phyloP scores from a whole-genome alignment of 2,113 vertebrate species.

The Callaeas wilsoni region DNA sequence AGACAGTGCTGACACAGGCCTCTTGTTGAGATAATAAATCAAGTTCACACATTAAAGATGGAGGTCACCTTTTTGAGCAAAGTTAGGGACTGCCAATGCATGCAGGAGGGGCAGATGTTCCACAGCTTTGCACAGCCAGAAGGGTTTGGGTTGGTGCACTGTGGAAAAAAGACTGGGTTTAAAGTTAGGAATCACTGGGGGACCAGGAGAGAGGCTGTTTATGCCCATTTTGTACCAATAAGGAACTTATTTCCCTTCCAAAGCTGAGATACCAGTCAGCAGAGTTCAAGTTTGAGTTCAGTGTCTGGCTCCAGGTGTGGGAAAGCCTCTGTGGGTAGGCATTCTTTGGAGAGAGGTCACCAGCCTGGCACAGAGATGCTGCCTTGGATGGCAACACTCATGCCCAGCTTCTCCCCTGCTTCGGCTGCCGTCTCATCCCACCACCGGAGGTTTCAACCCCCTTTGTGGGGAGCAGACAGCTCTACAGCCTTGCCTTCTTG shows the following conservation, averaged over 20 bases:
- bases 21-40: not conserved
- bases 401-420: not conserved
- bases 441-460: too few species aligned
- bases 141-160: not conserved
- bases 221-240: not conserved
- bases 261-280: not conserved
- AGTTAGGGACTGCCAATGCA: not conserved
- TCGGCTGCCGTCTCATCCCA: not conserved
- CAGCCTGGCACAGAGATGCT: not conserved
- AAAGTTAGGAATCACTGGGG: not conserved
- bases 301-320: not conserved
- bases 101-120: not conserved
- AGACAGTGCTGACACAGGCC: accelerated
- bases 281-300: not conserved
- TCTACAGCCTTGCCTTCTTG: not conserved
- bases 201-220: not conserved
- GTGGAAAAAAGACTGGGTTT: not conserved
- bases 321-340: not conserved
- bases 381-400: not conserved
- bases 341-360: not conserved
- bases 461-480: not conserved
- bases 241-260: not conserved
- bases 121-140: not conserved
- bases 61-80: not conserved
- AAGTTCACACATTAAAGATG: not conserved